These are phyloP conservation scores for Odiellus spinosus DNA, from an alignment of 2,888 invertebrate species.

Conservation along the genomic window DNA sequence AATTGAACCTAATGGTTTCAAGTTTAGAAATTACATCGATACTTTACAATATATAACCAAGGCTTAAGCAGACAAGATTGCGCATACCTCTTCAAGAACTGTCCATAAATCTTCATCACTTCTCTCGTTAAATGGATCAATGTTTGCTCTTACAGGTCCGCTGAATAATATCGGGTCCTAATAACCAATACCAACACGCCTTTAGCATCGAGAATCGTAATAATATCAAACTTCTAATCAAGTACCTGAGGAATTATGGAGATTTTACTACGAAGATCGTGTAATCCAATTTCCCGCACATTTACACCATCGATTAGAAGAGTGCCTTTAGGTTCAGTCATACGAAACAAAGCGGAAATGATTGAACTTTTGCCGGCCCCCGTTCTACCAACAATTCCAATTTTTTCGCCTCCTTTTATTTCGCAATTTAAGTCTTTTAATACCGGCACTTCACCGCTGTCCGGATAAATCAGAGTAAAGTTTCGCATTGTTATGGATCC, in stretches of 20 bases:
- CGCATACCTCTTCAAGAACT: constrained; percentile 65
- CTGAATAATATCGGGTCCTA: constrained; percentile 68
- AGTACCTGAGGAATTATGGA: constrained; percentile 69
- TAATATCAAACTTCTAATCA: not conserved
- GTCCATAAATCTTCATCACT: constrained; percentile 63
- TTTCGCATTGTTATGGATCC: constrained; percentile 25
- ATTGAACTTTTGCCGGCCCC: too few species aligned
- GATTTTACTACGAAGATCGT: constrained; percentile 59
- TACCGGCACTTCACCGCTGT: too few species aligned
- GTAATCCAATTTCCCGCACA: constrained; percentile 33
- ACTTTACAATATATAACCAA: constrained; percentile 23
- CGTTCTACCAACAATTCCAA: too few species aligned
- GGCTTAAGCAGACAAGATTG: too few species aligned
- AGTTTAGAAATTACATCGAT: too few species aligned
- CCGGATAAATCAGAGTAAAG: constrained; percentile 47
- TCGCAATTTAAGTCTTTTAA: constrained; percentile 30
- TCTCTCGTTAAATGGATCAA: constrained; percentile 65
- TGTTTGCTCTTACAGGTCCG: constrained; percentile 70
- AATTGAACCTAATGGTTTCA: too few species aligned
- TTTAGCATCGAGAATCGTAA: too few species aligned
- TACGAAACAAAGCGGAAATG: constrained; percentile 35
- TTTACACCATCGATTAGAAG: constrained; percentile 33
- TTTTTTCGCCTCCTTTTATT: constrained; percentile 34
- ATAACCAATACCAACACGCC: constrained; percentile 2
- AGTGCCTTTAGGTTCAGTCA: constrained; percentile 31